Conservation (phyloP, 2,888 invertebrate genomes). For the Ichneumoninae sp. region DNA sequence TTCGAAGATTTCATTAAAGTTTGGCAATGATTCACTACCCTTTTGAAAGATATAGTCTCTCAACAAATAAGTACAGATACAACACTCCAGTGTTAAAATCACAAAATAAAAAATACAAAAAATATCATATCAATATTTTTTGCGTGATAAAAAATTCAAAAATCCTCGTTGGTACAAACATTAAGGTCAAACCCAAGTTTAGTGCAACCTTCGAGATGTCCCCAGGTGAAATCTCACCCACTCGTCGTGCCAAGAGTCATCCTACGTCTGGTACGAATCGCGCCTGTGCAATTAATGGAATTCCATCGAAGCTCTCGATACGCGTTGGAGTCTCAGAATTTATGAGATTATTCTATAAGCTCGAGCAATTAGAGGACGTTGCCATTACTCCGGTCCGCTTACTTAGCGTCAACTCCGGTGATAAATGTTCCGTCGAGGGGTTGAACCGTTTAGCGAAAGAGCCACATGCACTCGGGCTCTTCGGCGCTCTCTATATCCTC, state of each 20-base stretch:
- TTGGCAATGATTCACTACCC: too few relatives aligned
- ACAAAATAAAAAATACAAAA: not conserved
- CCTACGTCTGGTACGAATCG: slow-evolving; percentile 11
- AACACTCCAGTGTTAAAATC: not conserved
- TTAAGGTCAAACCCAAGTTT: not conserved
- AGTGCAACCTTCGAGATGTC: not conserved
- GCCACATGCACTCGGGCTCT: not conserved
- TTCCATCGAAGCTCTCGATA: slow-evolving; percentile 19
- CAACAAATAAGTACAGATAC: too few relatives aligned
- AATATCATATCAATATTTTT: not conserved
- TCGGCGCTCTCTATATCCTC: not conserved
- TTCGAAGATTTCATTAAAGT: too few relatives aligned
- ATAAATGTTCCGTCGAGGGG: slow-evolving; percentile 49
- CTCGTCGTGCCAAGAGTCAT: not conserved
- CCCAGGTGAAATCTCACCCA: not conserved
- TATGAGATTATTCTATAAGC: slow-evolving; percentile 50
- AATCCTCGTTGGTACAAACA: not conserved
- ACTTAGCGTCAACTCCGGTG: slow-evolving; percentile 29
- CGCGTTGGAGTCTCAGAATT: slow-evolving; percentile 5
- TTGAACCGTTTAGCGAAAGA: slow-evolving; percentile 29
- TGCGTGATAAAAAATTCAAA: not conserved
- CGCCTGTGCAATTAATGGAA: slow-evolving; percentile 29
- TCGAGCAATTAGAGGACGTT: slow-evolving; percentile 33
- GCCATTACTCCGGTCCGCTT: slow-evolving; percentile 40
- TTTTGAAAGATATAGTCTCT: too few relatives aligned